These are phyloP conservation scores for Calyptomena viridis DNA, from an alignment of 2,113 vertebrate genomes.

Conservation along the genomic window DNA sequence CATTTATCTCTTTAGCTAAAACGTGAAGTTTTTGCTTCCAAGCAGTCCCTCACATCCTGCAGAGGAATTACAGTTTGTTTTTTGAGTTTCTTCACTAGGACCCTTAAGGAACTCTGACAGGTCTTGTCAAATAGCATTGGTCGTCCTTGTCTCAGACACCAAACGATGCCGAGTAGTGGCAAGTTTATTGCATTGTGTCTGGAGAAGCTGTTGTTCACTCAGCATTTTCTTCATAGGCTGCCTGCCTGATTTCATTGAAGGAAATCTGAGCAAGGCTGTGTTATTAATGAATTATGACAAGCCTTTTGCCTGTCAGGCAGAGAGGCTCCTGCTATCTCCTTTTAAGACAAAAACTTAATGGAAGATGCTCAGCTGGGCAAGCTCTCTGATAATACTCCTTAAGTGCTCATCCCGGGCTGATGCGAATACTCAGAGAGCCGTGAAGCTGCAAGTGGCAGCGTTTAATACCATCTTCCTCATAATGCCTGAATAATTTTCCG, in stretches of 20 bases:
- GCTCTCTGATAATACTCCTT: constrained; percentile 64
- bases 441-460: constrained; percentile 75
- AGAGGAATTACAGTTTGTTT: not conserved
- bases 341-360: constrained; percentile 77
- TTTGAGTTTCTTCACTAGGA: not conserved
- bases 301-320: constrained; percentile 70
- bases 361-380: constrained; percentile 70
- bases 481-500: constrained; percentile 76
- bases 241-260: constrained; percentile 66
- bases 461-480: constrained; percentile 66
- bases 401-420: constrained; percentile 72
- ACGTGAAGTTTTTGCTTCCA: not conserved
- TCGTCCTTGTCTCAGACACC: not conserved
- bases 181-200: constrained; percentile 34
- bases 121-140: not conserved
- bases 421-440: constrained; percentile 57
- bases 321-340: constrained; percentile 69
- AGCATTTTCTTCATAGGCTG: constrained; percentile 50
- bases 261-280: constrained; percentile 69
- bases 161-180: constrained; percentile 13
- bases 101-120: not conserved
- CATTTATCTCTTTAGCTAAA: not conserved
- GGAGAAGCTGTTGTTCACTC: constrained; percentile 58
- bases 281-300: constrained; percentile 81
- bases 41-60: not conserved